Evolutionary conservation across 2,797 vertebrate genomes (phyloP).

Genomic region (Nyctibius grandis): DNA sequence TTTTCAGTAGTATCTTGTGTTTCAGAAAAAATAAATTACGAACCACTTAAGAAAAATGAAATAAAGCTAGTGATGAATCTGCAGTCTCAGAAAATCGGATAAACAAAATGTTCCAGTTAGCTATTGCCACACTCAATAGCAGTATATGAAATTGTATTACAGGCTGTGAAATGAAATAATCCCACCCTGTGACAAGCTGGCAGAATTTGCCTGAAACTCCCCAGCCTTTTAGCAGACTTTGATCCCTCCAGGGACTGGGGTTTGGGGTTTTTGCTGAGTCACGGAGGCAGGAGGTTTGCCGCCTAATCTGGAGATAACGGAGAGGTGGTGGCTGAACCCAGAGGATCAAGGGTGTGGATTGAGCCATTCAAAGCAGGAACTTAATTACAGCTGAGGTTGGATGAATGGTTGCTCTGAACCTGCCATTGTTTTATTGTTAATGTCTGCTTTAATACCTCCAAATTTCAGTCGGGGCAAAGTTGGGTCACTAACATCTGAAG

Average conservation of each 20-base stretch:
- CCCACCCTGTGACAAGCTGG: constrained; percentile 49
- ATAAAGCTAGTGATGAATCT: constrained; percentile 55
- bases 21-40: constrained; percentile 55
- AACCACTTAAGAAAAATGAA: constrained; percentile 61
- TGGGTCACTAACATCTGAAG: background rate
- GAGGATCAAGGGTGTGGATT: constrained; percentile 16
- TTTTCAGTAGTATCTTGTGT: constrained; percentile 38
- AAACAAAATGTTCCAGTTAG: constrained; percentile 65
- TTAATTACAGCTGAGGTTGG: constrained; percentile 29
- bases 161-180: constrained; percentile 72
- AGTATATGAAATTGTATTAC: constrained; percentile 71
- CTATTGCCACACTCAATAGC: constrained; percentile 56
- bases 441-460: background rate
- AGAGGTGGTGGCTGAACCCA: background rate
- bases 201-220: constrained; percentile 54
- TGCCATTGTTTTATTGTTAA: constrained; percentile 49
- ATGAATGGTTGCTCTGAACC: background rate
- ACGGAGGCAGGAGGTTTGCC: background rate
- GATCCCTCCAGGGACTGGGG: background rate
- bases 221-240: constrained; percentile 33
- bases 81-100: constrained; percentile 60
- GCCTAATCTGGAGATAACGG: background rate
- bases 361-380: constrained; percentile 28
- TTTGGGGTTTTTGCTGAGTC: constrained; percentile 47
- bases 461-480: constrained; percentile 31